Evolutionary conservation across 2,888 invertebrate genomes (phyloP).

Genomic region (Ophion obscuratus): DNA sequence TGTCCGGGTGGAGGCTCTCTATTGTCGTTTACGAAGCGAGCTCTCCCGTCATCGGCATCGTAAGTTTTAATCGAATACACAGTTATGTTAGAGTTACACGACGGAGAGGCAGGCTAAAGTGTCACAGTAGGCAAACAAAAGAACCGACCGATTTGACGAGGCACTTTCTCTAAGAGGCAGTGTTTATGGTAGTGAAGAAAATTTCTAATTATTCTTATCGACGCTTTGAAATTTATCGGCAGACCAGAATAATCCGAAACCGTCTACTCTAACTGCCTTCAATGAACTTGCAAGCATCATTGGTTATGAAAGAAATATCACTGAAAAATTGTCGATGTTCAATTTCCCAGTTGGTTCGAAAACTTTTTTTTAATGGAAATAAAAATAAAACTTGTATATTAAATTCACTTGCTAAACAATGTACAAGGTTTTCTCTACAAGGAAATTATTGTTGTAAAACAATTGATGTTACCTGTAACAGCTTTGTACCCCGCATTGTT

Average conservation of each 20-base stretch:
- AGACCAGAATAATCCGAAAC: too few species aligned
- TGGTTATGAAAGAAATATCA: too few species aligned
- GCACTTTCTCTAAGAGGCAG: too few species aligned
- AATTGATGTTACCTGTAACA: too few species aligned
- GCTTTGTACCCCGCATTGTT: neutral
- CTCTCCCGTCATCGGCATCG: slow-evolving; percentile 79
- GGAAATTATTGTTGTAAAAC: neutral
- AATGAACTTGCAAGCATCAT: too few species aligned
- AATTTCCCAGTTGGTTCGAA: too few species aligned
- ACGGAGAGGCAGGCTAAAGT: slow-evolving; percentile 34
- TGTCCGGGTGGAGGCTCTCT: slow-evolving; percentile 60
- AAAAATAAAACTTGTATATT: neutral
- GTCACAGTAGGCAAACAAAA: slow-evolving; percentile 3
- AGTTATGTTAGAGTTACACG: slow-evolving; percentile 72
- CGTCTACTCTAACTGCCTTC: too few species aligned
- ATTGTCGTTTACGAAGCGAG: slow-evolving; percentile 74
- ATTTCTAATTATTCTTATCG: too few species aligned
- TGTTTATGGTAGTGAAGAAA: too few species aligned
- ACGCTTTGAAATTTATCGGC: too few species aligned
- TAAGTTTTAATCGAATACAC: slow-evolving; percentile 81
- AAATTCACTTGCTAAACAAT: neutral
- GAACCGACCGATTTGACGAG: neutral
- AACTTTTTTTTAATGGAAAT: too few species aligned
- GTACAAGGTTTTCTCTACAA: neutral
- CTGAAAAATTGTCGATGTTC: too few species aligned